Conservation (phyloP, 2,888 invertebrate genomes). For the Andrena dorsata region DNA sequence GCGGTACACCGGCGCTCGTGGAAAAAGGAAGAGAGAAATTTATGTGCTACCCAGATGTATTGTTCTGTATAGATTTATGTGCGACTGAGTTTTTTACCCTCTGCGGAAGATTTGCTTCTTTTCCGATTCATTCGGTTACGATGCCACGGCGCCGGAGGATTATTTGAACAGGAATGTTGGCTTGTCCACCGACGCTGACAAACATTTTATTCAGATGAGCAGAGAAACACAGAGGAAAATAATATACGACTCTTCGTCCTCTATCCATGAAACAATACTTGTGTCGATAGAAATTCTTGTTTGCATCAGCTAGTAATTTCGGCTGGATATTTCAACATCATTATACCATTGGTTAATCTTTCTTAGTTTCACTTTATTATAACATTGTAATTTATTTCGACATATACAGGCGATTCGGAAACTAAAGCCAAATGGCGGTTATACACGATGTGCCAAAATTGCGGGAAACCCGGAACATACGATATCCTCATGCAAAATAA, state of each 20-base stretch:
- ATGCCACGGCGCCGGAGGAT: background rate
- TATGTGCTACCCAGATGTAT: slow-evolving; percentile 41
- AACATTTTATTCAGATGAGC: slow-evolving; percentile 7
- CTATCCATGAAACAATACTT: background rate
- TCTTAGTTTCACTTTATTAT: too few relatives aligned
- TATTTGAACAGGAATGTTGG: slow-evolving; percentile 21
- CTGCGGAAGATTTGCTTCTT: background rate
- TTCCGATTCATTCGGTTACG: background rate
- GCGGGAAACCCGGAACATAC: too few relatives aligned
- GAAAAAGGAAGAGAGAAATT: slow-evolving; percentile 44
- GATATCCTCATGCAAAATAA: too few relatives aligned
- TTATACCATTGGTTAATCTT: too few relatives aligned
- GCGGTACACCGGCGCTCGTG: slow-evolving; percentile 1
- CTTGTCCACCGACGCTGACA: background rate
- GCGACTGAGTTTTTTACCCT: slow-evolving; percentile 2
- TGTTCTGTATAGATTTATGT: slow-evolving; percentile 53
- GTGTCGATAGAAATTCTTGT: too few relatives aligned
- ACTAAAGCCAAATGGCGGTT: too few relatives aligned
- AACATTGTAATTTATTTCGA: too few relatives aligned
- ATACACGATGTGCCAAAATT: too few relatives aligned
- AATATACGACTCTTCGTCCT: background rate
- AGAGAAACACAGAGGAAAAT: background rate
- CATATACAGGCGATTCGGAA: too few relatives aligned
- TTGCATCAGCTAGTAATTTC: too few relatives aligned
- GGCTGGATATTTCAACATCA: too few relatives aligned